A percentile compares a stretch with the other conserved stretches of the same genome.
Evolutionary conservation across 2,797 vertebrate species (phyloP).

Genomic region (Cyclura pinguis): DNA sequence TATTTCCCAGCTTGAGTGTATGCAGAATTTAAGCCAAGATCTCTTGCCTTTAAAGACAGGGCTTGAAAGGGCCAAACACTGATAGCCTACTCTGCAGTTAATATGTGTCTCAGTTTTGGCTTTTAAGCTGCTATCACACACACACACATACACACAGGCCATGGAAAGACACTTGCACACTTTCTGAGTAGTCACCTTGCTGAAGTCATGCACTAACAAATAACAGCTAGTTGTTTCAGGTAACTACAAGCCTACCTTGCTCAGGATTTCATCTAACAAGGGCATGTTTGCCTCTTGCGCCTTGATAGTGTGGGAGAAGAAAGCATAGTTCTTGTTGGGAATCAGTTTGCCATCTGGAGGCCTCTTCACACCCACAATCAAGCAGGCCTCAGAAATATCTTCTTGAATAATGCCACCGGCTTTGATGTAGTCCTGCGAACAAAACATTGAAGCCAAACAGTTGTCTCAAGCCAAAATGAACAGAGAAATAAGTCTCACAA

Average conservation of each 20-base stretch:
- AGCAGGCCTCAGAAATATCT: slow-evolving; percentile 92
- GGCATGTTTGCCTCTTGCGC: slow-evolving; percentile 97
- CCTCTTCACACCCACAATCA: slow-evolving; percentile 95
- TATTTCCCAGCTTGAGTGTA: not conserved
- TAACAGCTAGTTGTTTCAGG: not conserved
- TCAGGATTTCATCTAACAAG: slow-evolving; percentile 92
- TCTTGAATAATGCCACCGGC: slow-evolving; percentile 93
- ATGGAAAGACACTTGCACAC: not conserved
- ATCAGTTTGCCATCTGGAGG: slow-evolving; percentile 92
- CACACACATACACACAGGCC: not conserved
- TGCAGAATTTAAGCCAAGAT: not conserved
- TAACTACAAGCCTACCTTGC: slow-evolving; percentile 83
- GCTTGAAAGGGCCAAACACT: not conserved
- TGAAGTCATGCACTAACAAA: not conserved
- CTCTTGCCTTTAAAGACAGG: not conserved
- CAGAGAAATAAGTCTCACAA: not conserved
- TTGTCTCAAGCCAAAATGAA: not conserved
- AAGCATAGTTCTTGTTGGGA: slow-evolving; percentile 93
- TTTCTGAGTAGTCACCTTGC: not conserved
- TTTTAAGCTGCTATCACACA: not conserved
- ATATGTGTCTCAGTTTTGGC: not conserved
- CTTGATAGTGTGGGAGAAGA: slow-evolving; percentile 99
- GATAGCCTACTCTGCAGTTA: too few species aligned
- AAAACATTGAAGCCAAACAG: slow-evolving; percentile 22
- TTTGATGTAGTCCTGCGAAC: slow-evolving; percentile 88